phyloP scores from a whole-genome alignment of 2,113 vertebrate species.

The Stigmatopora nigra region DNA sequence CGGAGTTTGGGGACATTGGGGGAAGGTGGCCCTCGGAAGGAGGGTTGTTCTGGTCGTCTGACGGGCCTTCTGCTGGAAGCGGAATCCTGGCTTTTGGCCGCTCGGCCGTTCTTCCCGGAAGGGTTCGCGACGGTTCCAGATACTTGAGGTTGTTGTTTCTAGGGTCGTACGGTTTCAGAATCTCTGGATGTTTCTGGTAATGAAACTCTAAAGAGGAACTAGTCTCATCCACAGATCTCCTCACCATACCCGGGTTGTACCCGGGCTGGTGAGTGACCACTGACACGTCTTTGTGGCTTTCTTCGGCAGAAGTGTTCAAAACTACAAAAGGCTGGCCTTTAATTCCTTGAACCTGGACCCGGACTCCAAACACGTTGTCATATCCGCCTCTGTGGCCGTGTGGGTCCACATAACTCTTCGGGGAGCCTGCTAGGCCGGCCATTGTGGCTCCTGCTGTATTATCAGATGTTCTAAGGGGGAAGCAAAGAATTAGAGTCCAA shows the following conservation, averaged over 20 bases:
- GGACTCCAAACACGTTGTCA: conserved; percentile 79
- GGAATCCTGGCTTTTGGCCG: conserved; percentile 59
- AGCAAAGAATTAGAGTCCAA: conserved; percentile 4
- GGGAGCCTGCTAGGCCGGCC: conserved; percentile 70
- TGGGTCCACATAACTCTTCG: conserved; percentile 48
- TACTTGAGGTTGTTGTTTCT: conserved; percentile 66
- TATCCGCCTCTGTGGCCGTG: conserved; percentile 39
- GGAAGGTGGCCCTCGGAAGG: conserved; percentile 18
- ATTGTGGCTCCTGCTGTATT: conserved; percentile 47
- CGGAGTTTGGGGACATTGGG: conserved; percentile 38
- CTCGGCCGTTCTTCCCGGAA: conserved; percentile 49
- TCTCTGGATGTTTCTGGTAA: conserved; percentile 82
- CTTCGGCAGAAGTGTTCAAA: conserved; percentile 78
- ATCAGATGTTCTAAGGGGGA: conserved; percentile 23
- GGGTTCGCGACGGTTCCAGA: conserved; percentile 38
- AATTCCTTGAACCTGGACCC: conserved; percentile 86
- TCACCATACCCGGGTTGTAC: conserved; percentile 43
- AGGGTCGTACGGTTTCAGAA: conserved; percentile 82
- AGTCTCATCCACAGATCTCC: conserved; percentile 40
- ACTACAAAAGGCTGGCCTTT: conserved; percentile 89
- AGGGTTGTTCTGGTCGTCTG: conserved; percentile 40
- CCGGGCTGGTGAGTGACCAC: conserved; percentile 56
- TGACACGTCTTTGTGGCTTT: conserved; percentile 53
- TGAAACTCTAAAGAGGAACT: conserved; percentile 68
- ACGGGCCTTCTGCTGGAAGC: conserved; percentile 44